These are phyloP conservation scores for Tolmerus cingulatus DNA, from an alignment of 2,888 invertebrate genomes.

Conservation along the genomic window DNA sequence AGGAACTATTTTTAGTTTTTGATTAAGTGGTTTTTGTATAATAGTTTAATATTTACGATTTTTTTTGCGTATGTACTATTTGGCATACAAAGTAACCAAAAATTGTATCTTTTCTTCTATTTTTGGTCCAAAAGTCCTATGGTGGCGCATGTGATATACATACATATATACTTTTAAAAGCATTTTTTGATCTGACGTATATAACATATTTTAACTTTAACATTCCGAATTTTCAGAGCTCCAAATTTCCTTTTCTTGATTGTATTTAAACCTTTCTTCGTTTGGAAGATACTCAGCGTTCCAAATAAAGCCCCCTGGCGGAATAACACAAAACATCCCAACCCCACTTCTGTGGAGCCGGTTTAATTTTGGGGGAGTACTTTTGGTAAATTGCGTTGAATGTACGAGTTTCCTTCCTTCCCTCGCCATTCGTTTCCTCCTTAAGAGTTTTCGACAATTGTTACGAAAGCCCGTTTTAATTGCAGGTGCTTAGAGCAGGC, in stretches of 20 bases:
- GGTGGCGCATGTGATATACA: too few relatives aligned
- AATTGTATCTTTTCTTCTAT: too few relatives aligned
- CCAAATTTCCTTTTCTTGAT: not conserved
- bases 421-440: not conserved
- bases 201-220: too few relatives aligned
- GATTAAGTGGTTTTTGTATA: too few relatives aligned
- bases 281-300: not conserved
- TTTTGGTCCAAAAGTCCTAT: too few relatives aligned
- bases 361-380: not conserved
- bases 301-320: not conserved
- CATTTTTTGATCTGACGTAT: too few relatives aligned
- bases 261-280: not conserved
- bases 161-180: too few relatives aligned
- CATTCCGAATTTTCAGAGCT: too few relatives aligned
- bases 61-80: too few relatives aligned
- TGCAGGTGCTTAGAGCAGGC: not conserved
- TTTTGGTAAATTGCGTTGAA: not conserved
- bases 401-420: not conserved
- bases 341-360: not conserved
- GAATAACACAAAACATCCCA: not conserved
- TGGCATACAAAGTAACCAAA: too few relatives aligned
- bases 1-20: too few relatives aligned
- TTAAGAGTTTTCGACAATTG: not conserved
- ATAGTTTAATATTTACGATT: too few relatives aligned
- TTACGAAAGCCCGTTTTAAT: not conserved